Base-by-base conservation (phyloP, 1,140 invertebrate species). In the Cephus cinctus region DNA sequence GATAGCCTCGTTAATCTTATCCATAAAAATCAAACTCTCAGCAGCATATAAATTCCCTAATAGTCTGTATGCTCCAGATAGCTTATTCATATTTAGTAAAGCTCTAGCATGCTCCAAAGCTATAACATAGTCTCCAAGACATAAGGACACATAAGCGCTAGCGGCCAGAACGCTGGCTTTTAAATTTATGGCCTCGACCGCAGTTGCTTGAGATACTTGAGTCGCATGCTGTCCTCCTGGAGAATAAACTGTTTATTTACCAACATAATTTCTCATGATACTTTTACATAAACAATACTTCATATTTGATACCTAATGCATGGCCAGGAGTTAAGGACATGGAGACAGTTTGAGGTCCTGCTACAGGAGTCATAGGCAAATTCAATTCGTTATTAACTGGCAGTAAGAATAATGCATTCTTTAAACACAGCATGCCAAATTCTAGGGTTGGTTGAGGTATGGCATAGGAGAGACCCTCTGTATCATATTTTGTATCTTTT, bases 11-110 rank as follows among this genome's bases (percentile, higher is more conserved):
- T 80, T 77, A 32, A 92, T 86, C 77, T 86, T 84, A 62, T 95
- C 88, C 62, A 94, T 73, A 43, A 88, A 82, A 53, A 96, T 85
- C n/a, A 92, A 73, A 31, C 92, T 87, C 73, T 98, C 94, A 1
- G 90, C 92, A 14, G 89, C 86, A 71, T 96, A 96, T 52, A 96
- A 82, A 71, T 94, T 87, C 0, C 85, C 91, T 49, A 96, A 77
- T 49, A 94, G 84, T 70, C 78, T 85, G 58, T 88, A 85, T 27
- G 81, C 80, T 9, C 80, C 82, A 12, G 85, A 86, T 30, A 86
- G 59, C 56, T 80, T 80, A 35, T 83, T 79, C 57, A 88, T 84
- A 42, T 66, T 77, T 15, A 91, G 65, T 11, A 93, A 67, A 20
- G 81, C 76, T 65, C 86, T 83, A 5, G 92, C 83, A 78, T 89